These are phyloP conservation scores for Platerodrilus igneus DNA, from an alignment of 2,888 invertebrate genomes.

Conservation along the genomic window DNA sequence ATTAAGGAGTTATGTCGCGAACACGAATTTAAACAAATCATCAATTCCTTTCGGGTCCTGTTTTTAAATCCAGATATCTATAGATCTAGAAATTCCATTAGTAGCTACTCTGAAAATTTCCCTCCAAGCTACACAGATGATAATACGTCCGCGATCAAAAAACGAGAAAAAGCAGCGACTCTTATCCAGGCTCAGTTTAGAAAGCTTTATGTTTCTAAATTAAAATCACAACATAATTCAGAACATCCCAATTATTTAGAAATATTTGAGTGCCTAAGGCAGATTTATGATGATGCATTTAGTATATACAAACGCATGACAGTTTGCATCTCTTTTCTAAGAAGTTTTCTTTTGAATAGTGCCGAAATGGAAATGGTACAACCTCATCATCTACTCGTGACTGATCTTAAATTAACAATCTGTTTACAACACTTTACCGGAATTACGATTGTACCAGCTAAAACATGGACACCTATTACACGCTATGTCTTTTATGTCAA, in stretches of 20 bases:
- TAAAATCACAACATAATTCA: slow-evolving; percentile 30
- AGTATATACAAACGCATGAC: slow-evolving; percentile 27
- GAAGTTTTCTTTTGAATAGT: slow-evolving; percentile 33
- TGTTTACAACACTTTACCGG: slow-evolving; percentile 29
- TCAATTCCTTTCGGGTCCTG: slow-evolving; percentile 27
- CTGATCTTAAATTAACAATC: slow-evolving; percentile 33
- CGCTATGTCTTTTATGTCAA: slow-evolving; percentile 35
- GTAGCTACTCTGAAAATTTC: slow-evolving; percentile 1
- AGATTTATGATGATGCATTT: slow-evolving; percentile 34
- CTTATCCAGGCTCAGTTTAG: slow-evolving; percentile 39
- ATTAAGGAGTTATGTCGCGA: slow-evolving; percentile 15
- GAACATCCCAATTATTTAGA: slow-evolving; percentile 28
- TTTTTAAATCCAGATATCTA: slow-evolving; percentile 24
- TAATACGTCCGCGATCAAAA: slow-evolving; percentile 28
- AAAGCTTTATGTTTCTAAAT: slow-evolving; percentile 31
- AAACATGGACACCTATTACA: slow-evolving; percentile 34
- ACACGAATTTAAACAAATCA: slow-evolving; percentile 10
- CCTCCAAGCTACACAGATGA: slow-evolving; percentile 20
- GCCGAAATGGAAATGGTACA: slow-evolving; percentile 19
- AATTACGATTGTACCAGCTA: slow-evolving; percentile 7
- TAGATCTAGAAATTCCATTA: slow-evolving; percentile 1
- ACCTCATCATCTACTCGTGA: slow-evolving; percentile 28
- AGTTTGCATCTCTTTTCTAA: slow-evolving; percentile 28
- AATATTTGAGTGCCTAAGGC: slow-evolving; percentile 33
- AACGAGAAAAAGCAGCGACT: slow-evolving; percentile 32